A percentile compares a stretch with the other conserved stretches of the same genome.
phyloP scores from a whole-genome alignment of 2,113 vertebrate species.

The Sturnira hondurensis region DNA sequence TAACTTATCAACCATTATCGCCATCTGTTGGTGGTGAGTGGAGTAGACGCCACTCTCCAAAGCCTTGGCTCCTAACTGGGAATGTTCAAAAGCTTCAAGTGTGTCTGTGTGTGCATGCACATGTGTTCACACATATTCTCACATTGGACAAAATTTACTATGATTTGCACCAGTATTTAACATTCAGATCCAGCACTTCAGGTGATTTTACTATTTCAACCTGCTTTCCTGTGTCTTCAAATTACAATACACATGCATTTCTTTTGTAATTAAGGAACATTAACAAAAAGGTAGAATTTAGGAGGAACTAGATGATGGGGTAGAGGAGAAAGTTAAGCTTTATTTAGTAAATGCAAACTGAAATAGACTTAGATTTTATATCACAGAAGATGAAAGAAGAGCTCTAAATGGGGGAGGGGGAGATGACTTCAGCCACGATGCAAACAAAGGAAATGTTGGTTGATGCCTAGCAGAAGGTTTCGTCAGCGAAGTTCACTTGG shows the following conservation, averaged over 20 bases:
- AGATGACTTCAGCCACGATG: not conserved
- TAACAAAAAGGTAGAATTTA: slow-evolving; percentile 7
- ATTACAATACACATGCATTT: not conserved
- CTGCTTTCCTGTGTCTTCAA: not conserved
- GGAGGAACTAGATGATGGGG: not conserved
- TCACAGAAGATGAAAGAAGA: not conserved
- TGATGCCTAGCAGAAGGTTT: not conserved
- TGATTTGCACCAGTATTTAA: not conserved
- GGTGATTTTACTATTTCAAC: not conserved
- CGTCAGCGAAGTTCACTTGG: not conserved
- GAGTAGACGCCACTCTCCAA: not conserved
- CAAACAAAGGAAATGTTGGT: not conserved
- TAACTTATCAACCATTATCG: slow-evolving; percentile 41
- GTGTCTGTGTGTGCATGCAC: rapidly evolving
- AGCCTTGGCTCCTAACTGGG: not conserved
- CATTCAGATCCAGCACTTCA: not conserved
- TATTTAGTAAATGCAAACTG: not conserved
- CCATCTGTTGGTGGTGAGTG: slow-evolving; percentile 63
- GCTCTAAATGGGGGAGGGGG: not conserved
- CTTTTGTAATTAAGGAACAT: slow-evolving; percentile 21
- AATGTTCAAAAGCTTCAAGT: not conserved
- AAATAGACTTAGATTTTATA: slow-evolving; percentile 15
- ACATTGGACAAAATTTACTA: not conserved
- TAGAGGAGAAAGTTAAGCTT: not conserved
- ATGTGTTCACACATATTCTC: not conserved